These are phyloP conservation scores for Labeo rohita DNA, from an alignment of 2,113 vertebrate species.

Conservation along the genomic window DNA sequence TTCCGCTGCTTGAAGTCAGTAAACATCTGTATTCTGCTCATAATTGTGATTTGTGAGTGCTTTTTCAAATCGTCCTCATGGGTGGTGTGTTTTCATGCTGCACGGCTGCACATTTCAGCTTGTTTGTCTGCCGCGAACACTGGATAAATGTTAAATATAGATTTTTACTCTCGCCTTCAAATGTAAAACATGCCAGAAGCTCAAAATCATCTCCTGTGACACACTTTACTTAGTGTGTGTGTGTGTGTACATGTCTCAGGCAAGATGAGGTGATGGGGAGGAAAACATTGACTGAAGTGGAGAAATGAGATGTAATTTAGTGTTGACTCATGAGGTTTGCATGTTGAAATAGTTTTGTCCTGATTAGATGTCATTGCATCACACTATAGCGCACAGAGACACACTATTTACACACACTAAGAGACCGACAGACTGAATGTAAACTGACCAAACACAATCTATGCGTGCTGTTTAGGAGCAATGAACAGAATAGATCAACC, in stretches of 20 bases:
- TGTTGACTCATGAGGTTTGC: not conserved
- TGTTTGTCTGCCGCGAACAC: not conserved
- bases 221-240: not conserved
- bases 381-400: not conserved
- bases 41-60: not conserved
- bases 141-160: slow-evolving; percentile 33
- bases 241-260: not conserved
- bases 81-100: not conserved
- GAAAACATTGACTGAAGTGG: not conserved
- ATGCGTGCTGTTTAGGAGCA: not conserved
- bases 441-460: not conserved
- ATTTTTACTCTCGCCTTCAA: not conserved
- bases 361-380: not conserved
- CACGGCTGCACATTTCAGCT: not conserved
- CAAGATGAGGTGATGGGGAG: not conserved
- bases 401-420: not conserved
- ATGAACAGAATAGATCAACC: too few species aligned
- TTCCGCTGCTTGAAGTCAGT: not conserved
- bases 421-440: not conserved
- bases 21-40: slow-evolving; percentile 23
- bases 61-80: not conserved
- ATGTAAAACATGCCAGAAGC: not conserved
- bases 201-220: not conserved
- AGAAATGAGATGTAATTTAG: not conserved
- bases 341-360: not conserved